Conservation (phyloP, 2,888 invertebrate species). For the Pachliopta kotzebuea region DNA sequence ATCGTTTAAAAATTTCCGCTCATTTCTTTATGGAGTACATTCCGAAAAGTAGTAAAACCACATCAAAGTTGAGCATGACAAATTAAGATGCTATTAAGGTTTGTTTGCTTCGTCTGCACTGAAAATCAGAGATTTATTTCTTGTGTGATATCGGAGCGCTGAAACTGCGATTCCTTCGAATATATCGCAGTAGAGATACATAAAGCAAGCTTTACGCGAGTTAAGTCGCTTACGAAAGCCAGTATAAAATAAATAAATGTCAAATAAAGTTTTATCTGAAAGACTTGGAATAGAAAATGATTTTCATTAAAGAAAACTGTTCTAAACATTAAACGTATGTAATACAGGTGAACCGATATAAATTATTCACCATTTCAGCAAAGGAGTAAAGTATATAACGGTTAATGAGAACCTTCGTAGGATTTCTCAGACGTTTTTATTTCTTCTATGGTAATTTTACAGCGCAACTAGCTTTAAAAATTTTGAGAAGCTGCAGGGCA, state of each 20-base stretch:
- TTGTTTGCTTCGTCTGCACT: background rate
- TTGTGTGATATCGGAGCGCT: background rate
- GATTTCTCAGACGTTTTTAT: slow-evolving; percentile 49
- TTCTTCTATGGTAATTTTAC: slow-evolving; percentile 42
- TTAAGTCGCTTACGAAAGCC: background rate
- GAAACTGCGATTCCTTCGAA: background rate
- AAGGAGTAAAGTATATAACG: slow-evolving; percentile 56
- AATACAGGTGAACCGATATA: slow-evolving; percentile 45
- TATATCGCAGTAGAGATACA: background rate
- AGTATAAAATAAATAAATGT: background rate
- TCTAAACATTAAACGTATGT: slow-evolving; percentile 31
- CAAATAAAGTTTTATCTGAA: background rate
- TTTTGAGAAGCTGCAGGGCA: slow-evolving; percentile 34
- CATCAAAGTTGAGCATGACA: background rate
- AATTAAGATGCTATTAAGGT: slow-evolving; percentile 1
- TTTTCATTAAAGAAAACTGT: slow-evolving; percentile 25
- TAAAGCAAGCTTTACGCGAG: background rate
- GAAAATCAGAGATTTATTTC: slow-evolving; percentile 1
- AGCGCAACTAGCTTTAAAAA: slow-evolving; percentile 40
- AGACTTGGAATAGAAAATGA: background rate
- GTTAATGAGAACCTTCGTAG: slow-evolving; percentile 40
- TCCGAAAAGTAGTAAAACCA: too few relatives aligned
- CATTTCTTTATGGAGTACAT: too few relatives aligned
- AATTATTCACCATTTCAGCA: slow-evolving; percentile 55
- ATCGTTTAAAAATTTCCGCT: too few relatives aligned